A percentile compares a stretch with the other conserved stretches of the same genome.
Conservation (phyloP, 2,797 vertebrate species). For the Gorsachius magnificus region DNA sequence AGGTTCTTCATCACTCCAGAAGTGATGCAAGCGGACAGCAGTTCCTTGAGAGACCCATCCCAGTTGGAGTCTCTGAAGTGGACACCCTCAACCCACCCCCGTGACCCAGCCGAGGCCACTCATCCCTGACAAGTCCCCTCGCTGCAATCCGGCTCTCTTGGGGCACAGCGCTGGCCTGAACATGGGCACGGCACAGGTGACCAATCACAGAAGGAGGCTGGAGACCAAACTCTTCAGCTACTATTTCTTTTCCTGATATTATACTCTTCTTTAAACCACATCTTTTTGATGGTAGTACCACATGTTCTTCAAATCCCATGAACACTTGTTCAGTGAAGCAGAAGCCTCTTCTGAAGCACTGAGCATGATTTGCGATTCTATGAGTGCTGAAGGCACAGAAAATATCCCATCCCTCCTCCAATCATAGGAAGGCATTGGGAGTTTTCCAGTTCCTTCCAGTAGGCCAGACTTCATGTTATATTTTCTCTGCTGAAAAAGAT, state of each 20-base stretch:
- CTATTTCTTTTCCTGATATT: neutral
- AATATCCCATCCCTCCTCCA: neutral
- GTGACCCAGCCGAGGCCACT: accelerated
- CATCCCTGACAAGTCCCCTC: accelerated
- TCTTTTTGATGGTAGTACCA: neutral
- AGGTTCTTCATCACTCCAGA: neutral
- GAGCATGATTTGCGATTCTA: accelerated
- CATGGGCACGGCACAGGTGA: neutral
- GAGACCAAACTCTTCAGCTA: neutral
- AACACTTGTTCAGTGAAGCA: neutral
- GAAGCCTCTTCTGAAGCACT: neutral
- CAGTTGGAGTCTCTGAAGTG: accelerated
- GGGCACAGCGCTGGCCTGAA: neutral
- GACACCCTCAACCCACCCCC: too few relatives aligned
- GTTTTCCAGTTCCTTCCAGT: neutral
- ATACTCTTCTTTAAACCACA: neutral
- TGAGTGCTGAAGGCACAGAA: neutral
- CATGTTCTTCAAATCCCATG: neutral
- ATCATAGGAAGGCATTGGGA: neutral
- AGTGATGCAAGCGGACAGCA: accelerated
- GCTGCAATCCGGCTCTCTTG: accelerated
- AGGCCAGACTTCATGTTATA: neutral
- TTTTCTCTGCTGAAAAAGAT: neutral
- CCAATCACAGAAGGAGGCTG: neutral
- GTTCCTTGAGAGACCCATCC: too few relatives aligned